Base-by-base conservation (phyloP, 1,140 invertebrate genomes). In the Drosophila oshimai region DNA sequence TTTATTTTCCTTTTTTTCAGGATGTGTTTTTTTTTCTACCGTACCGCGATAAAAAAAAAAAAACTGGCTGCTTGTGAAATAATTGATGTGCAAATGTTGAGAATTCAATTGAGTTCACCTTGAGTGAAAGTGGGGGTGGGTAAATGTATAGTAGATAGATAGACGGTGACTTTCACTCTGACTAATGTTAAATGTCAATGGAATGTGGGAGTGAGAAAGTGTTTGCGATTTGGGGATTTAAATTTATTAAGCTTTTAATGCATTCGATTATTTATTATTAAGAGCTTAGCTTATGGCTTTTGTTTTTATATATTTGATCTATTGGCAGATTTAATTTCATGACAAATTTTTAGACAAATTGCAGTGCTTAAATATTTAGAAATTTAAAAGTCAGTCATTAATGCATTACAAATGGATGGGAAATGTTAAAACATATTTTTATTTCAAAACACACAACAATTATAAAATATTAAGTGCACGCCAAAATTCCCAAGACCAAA, bases 21-120 rank as follows among this genome's bases (percentile, higher is more conserved):
- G 6, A 29, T 20, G 5, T 13, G 7, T 20, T 44, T 24, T 47
- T 72, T 41, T 53, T 68, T 37, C 46, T 50, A 46, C 39, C 44
- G 45, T n/a, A n/a, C 49, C 64, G n/a, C n/a, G n/a, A n/a, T n/a
- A n/a, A 54, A 36, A 22, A 37, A 69, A 62, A 65, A 67, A 60
- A 54, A 61, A 41, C 39, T 44, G 34, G 53, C 41, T 74, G 53
- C 74, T 77, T 77, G 41, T 77, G 51, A 71, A 77, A 77, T 77
- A 77, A 77, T 71, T 77, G 74, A 77, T 77, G 74, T 64, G 74
- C 65, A 77, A 77, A 77, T 74, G 71, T 74, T 74, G 71, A 29
- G 58, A 74, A 74, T 65, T 71, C 74, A 71, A 76, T 76, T 76
- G 57, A 36, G 55, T 76, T 76, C 55, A 76, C 74, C 74, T 77